phyloP scores from a whole-genome alignment of 2,888 invertebrate genomes.

The Dynastes grantii region DNA sequence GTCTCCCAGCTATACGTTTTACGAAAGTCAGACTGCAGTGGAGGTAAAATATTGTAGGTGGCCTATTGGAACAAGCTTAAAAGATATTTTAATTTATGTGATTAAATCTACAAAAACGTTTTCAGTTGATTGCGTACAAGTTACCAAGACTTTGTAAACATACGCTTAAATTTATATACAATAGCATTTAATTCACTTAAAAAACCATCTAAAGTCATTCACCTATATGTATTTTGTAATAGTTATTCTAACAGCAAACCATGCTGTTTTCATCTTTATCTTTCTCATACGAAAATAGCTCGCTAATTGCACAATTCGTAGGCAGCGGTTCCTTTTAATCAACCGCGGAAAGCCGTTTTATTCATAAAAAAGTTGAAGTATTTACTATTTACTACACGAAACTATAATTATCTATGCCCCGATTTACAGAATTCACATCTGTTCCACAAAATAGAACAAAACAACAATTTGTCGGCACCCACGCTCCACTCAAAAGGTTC shows the following conservation, averaged over 20 bases:
- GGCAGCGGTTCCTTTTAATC: neutral
- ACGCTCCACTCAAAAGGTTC: neutral
- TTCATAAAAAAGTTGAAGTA: slow-evolving; percentile 9
- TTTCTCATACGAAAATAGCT: neutral
- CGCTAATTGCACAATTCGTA: neutral
- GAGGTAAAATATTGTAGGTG: too few species aligned
- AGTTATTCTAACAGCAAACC: neutral
- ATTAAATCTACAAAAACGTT: too few species aligned
- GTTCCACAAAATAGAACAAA: slow-evolving; percentile 9
- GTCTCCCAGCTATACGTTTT: too few species aligned
- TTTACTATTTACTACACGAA: neutral
- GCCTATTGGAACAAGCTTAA: too few species aligned
- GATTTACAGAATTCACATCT: slow-evolving; percentile 16
- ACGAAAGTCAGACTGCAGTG: too few species aligned
- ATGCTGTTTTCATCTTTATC: neutral
- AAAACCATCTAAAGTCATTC: neutral
- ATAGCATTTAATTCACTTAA: too few species aligned
- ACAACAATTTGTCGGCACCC: slow-evolving; percentile 25
- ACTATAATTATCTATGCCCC: slow-evolving; percentile 13
- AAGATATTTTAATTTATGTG: too few species aligned
- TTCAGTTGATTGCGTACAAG: too few species aligned
- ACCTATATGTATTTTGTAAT: neutral
- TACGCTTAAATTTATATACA: neutral
- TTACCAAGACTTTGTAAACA: neutral
- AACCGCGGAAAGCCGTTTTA: neutral